A percentile compares a stretch with the other conserved stretches of the same genome.
Evolutionary conservation across 2,113 vertebrate genomes (phyloP).

Genomic region (Cyprinus carpio): DNA sequence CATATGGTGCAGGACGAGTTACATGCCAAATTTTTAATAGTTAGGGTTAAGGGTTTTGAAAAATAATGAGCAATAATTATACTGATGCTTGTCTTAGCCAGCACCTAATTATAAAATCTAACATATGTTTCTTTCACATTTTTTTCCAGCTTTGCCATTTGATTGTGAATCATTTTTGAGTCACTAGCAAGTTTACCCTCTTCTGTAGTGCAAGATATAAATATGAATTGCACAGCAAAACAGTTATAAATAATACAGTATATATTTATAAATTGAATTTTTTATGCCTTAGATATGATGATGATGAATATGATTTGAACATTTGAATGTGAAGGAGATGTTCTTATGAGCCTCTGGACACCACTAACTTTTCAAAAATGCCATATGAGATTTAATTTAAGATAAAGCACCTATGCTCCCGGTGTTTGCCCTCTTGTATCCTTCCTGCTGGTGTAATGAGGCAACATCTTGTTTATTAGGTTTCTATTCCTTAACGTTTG

Average conservation of each 20-base stretch:
- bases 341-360: background rate
- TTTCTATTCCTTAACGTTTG: constrained; percentile 66
- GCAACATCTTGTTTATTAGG: constrained; percentile 58
- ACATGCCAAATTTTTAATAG: background rate
- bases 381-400: constrained; percentile 30
- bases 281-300: background rate
- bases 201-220: background rate
- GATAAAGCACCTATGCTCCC: constrained; percentile 16
- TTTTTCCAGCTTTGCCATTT: background rate
- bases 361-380: constrained; percentile 10
- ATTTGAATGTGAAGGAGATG: background rate
- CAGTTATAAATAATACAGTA: background rate
- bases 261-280: background rate
- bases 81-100: background rate
- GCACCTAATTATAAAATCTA: background rate
- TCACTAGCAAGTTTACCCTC: background rate
- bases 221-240: background rate
- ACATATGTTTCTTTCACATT: background rate
- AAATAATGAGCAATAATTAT: background rate
- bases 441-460: constrained; percentile 46
- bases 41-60: background rate
- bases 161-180: background rate
- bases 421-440: constrained; percentile 29
- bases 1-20: background rate
- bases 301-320: background rate